These are phyloP conservation scores for Opisthocomus hoazin DNA, from an alignment of 2,113 vertebrate species.

Conservation along the genomic window DNA sequence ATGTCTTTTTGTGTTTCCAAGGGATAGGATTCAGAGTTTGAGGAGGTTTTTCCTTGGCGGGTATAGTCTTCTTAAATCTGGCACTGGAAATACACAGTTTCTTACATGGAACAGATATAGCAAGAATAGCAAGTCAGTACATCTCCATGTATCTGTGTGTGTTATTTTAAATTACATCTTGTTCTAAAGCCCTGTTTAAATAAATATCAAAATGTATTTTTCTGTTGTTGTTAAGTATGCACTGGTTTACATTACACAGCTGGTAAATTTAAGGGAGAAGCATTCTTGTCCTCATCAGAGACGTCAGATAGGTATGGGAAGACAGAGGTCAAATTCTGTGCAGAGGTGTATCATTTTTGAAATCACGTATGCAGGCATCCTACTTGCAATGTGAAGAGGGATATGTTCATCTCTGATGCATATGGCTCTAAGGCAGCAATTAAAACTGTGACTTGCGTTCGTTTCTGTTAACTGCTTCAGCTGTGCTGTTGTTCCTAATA, in stretches of 20 bases:
- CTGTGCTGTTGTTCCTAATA: slow-evolving; percentile 12
- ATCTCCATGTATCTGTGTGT: background rate
- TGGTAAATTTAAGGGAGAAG: background rate
- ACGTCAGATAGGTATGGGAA: background rate
- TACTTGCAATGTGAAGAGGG: background rate
- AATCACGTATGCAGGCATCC: background rate
- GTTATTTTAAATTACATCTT: background rate
- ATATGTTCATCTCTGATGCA: background rate
- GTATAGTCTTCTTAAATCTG: background rate
- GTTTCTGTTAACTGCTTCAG: background rate
- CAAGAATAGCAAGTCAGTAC: background rate
- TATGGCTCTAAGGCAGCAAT: slow-evolving; percentile 17
- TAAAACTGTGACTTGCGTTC: slow-evolving; percentile 10
- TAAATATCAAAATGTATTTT: background rate
- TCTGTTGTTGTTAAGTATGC: background rate
- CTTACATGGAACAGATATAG: background rate
- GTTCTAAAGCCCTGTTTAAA: background rate
- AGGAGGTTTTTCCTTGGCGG: background rate
- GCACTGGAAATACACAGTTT: background rate
- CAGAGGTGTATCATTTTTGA: background rate
- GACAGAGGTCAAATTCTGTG: background rate
- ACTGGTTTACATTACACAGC: background rate
- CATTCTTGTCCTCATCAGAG: background rate
- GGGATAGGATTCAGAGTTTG: background rate
- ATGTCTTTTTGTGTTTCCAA: background rate